These are phyloP conservation scores for Pararge aegeria DNA, from an alignment of 1,140 invertebrate genomes.

Conservation along the genomic window DNA sequence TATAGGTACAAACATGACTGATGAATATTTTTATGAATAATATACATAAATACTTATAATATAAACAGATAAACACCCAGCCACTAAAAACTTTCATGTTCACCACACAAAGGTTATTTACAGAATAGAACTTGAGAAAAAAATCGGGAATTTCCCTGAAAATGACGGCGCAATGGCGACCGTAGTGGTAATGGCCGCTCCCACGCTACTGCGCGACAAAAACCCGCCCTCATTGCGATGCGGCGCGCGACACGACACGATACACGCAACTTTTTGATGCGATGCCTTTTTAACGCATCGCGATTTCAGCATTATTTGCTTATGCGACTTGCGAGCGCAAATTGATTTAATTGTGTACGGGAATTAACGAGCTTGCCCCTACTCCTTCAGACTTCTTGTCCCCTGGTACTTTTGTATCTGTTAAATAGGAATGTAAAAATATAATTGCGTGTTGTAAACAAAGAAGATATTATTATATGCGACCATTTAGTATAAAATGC, in stretches of 20 bases:
- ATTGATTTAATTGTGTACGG: slow-evolving; percentile 3
- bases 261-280: slow-evolving; percentile 20
- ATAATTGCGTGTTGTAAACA: no score
- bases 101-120: no score
- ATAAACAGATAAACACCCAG: no score
- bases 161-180: not conserved
- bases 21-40: no score
- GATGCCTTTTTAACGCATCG: slow-evolving; percentile 3
- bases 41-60: no score
- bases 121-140: no score
- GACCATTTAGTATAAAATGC: no score
- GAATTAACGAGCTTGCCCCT: not conserved
- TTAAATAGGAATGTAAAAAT: no score
- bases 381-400: not conserved
- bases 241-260: slow-evolving; percentile 25
- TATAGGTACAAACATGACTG: no score
- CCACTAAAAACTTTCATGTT: no score
- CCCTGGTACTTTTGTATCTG: no score
- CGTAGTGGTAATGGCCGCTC: slow-evolving; percentile 30
- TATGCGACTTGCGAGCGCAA: not conserved
- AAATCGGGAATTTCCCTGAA: not conserved
- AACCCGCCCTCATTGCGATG: slow-evolving; percentile 48
- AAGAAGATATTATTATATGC: no score
- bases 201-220: slow-evolving; percentile 60
- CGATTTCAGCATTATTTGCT: slow-evolving; percentile 2